Conservation (phyloP, 2,113 vertebrate species). For the Brienomyrus longianalis region DNA sequence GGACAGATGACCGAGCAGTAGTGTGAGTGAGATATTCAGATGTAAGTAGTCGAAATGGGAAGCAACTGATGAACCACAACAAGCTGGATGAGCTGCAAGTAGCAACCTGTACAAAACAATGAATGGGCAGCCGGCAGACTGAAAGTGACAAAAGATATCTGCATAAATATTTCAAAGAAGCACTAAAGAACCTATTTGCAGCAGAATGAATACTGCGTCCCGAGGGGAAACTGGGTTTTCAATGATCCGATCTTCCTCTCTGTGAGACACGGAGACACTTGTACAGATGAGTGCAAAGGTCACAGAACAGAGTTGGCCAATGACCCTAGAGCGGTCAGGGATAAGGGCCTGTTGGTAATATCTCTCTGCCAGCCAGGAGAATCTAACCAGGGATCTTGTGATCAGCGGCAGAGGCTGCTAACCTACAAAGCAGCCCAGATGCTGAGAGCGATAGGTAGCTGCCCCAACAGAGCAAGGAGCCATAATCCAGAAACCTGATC, state of each 20-base stretch:
- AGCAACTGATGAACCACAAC: background rate
- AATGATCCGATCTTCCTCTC: background rate
- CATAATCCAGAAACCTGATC: background rate
- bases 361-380: background rate
- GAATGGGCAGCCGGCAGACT: background rate
- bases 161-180: background rate
- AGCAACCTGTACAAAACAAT: background rate
- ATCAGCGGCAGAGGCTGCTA: background rate
- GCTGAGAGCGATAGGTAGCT: background rate
- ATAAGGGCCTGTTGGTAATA: background rate
- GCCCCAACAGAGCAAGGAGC: background rate
- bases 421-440: background rate
- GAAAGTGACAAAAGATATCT: background rate
- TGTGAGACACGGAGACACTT: background rate
- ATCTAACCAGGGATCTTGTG: background rate
- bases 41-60: background rate
- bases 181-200: background rate
- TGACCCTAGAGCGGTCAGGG: background rate
- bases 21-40: background rate
- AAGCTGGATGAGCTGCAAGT: background rate
- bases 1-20: background rate
- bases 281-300: background rate
- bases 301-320: background rate
- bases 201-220: background rate
- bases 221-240: background rate